Base-by-base conservation (phyloP, 64 coral and sea anemone species). In the Stichodactyla helianthus region DNA sequence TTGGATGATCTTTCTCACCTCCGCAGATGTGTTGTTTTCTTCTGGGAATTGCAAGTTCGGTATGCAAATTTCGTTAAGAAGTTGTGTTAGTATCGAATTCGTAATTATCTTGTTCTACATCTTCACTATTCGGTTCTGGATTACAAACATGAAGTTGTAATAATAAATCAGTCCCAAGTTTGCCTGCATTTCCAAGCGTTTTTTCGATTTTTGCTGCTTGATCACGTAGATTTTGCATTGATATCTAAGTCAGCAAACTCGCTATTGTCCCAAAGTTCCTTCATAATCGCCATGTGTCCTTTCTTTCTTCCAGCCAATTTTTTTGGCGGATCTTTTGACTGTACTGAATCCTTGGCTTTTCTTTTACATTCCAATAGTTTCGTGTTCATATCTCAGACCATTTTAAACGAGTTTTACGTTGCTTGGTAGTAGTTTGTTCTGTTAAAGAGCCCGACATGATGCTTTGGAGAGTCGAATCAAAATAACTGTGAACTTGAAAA, bases 121-220 rank as follows among this genome's bases (percentile, higher is more conserved):
- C 20, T 84, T 84, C 54, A 51, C 15, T 59, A 84, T 35, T 84
- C 55, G 54, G 50, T 84, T 84, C 82, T 84, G 50, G 55, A 44
- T 84, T 84, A 59, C 58, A 23, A 20, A n/a, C 16, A 59, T 84
- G 27, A 59, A 17, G 1, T 59, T 84, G 53, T 84, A 84, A 84
- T 84, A 84, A 84, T 84, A 84, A 88, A 74, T 17, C 67, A 86
- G n/a, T 86, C 26, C 27, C 59, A 23, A 58, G n/a, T 87, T 68
- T 14, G 44, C 86, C 86, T 19, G 27, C 71, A 87, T 56, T 87
- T 87, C 86, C 86, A 51, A 55, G 19, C 52, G 11, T 56, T 26
- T 83, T 82, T 83, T 65, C 80, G 23, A 83, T 83, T 55, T 71
- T 86, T 18, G 88, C 28, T 61, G 79, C 80, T 89, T 84, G 88